Base-by-base conservation (phyloP, 1,140 invertebrate species). In the Dryas iulia region DNA sequence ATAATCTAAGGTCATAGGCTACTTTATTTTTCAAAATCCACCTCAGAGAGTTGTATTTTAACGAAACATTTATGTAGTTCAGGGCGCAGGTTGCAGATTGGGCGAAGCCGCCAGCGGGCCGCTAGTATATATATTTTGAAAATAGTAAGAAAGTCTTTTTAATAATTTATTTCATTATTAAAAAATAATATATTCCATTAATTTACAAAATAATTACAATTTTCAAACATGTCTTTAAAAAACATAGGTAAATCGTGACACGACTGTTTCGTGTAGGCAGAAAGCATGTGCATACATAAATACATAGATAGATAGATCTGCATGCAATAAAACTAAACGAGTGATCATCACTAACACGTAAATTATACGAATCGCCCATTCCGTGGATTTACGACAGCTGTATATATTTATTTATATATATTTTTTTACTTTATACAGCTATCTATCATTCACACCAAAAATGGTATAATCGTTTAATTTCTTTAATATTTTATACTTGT, bases 401-500 rank as follows among this genome's bases (percentile, higher is more conserved):
- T 39, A 65, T 24, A 65, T 57, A 57, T 65, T 58, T 58, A 56
- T 64, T 56, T 23, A 31, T n/a, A n/a, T n/a, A n/a, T n/a, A n/a
- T n/a, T 47, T 47, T 47, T 47, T 47, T 47, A 47, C 14, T 47
- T 18, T 21, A 47, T 24, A 39, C 31, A 56, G n/a, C 12, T 31
- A 57, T 30, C n/a, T 7, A 25, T 35, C 14, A 26, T 65, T 57
- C n/a, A 10, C 14, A 24, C 21, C 12, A 18, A 65, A 57, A 65
- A 65, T 33, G 31, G 53, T 56, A 25, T 18, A n/a, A 18, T n/a
- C 21, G 59, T 39, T 60, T 56, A 23, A 23, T 3, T 18, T 18
- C 3, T 18, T 47, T 47, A 47, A 7, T 18, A 18, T 47, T 18
- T n/a, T n/a, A n/a, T n/a, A n/a, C n/a, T n/a, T n/a, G n/a, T n/a